Evolutionary conservation across 2,888 invertebrate genomes (phyloP), one percentile per base, ranked within the genome.

Genomic region (Cosmia trapezina): DNA sequence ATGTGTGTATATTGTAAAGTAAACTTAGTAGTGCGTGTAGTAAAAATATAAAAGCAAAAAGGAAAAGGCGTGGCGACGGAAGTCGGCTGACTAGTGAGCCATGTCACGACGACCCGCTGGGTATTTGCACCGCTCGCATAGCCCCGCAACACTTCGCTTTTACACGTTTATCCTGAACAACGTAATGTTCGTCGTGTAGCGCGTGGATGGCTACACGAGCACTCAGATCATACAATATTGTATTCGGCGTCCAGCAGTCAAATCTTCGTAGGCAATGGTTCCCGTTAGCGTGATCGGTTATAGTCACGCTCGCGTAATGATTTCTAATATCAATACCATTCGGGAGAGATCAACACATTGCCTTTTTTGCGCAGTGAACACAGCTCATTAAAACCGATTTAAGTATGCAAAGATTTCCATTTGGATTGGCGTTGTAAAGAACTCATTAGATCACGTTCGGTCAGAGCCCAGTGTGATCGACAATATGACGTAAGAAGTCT

Each of bases 401-500:
- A 87, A 88, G 85, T 86, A 88, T 86, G 86, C 83, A 87, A 88
- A 89, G 87, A 89, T 90, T 89, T 89, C 87, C 84, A 90, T 91
- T 90, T 85, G 87, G 88, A 93, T 91, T 90, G 90, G 89, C 88
- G 88, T 88, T 88, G 84, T 89, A 90, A 89, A 91, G 91, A 92
- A 88, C 90, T 92, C 92, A 91, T 93, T 93, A 93, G 91, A 91
- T 89, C 88, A 88, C 86, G 89, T 88, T 90, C 89, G 89, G 88
- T 88, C 87, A 87, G 85, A 87, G 87, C 84, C 83, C 87, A 83
- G 81, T 80, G 87, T 86, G 88, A 89, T 91, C 85, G 89, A 86
- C 89, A 88, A 87, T 89, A 90, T 93, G 93, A 94, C 93, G 93
- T 91, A 92, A 93, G 89, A 84, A 85, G 82, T 86, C 87, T 91